These are phyloP conservation scores for Bettongia penicillata DNA, from an alignment of 2,113 vertebrate species.

Conservation along the genomic window DNA sequence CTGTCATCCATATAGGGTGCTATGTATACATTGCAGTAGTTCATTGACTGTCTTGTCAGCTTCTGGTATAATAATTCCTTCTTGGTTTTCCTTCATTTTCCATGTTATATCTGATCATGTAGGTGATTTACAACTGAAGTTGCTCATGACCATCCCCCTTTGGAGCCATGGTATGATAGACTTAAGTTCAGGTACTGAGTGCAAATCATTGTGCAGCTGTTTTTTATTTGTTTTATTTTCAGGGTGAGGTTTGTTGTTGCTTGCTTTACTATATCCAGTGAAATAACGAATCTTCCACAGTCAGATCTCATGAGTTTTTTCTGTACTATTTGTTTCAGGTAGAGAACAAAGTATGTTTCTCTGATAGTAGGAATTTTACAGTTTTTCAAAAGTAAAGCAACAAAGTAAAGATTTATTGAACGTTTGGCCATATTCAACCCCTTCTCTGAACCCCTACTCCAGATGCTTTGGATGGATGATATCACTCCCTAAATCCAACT, in stretches of 20 bases:
- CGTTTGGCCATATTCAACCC: background rate
- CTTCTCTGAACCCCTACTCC: background rate
- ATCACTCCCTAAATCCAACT: background rate
- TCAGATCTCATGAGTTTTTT: background rate
- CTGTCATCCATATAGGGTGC: background rate
- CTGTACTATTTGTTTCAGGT: background rate
- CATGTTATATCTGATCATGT: background rate
- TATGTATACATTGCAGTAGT: background rate
- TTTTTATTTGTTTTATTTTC: no score
- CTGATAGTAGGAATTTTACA: background rate
- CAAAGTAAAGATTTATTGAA: background rate
- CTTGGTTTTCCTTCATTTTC: background rate
- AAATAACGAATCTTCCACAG: no score
- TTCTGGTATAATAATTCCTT: background rate
- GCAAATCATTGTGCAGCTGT: no score
- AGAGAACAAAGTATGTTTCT: background rate
- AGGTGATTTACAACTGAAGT: background rate
- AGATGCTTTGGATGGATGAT: background rate
- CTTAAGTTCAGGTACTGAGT: background rate
- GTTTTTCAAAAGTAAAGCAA: background rate
- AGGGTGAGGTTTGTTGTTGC: no score
- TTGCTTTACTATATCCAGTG: no score
- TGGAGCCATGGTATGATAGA: background rate
- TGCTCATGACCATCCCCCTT: background rate
- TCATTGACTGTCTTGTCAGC: background rate